Evolutionary conservation across 1,140 invertebrate genomes (phyloP).

Genomic region (Drosophila insularis): DNA sequence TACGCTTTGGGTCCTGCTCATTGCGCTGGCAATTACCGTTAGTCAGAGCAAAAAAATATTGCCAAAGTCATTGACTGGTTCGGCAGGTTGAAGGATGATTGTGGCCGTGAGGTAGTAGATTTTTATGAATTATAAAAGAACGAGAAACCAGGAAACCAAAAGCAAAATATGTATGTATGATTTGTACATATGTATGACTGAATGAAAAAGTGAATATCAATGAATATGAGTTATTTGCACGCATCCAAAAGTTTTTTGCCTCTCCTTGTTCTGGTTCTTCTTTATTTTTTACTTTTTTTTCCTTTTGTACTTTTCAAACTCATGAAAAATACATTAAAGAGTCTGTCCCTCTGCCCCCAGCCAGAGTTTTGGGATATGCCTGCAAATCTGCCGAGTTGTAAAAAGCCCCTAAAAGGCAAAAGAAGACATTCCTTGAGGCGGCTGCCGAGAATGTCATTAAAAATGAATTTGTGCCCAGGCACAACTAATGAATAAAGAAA

Average conservation of each 20-base stretch:
- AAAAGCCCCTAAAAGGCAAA: constrained; percentile 22
- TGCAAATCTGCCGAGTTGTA: constrained; percentile 40
- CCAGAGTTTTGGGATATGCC: neutral
- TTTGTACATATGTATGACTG: neutral
- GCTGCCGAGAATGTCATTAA: constrained; percentile 58
- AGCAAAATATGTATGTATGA: constrained; percentile 21
- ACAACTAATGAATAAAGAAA: constrained; percentile 78
- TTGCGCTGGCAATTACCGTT: constrained; percentile 62
- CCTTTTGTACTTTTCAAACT: constrained; percentile 64
- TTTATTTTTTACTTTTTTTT: neutral
- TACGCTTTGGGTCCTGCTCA: constrained; percentile 46
- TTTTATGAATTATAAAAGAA: constrained; percentile 70
- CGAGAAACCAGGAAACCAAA: constrained; percentile 6
- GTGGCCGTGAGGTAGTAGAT: constrained; percentile 4
- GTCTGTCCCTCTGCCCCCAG: constrained; percentile 11
- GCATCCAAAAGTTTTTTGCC: constrained; percentile 63
- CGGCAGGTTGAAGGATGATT: constrained; percentile 8
- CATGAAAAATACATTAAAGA: constrained; percentile 80
- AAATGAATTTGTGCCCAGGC: constrained; percentile 77
- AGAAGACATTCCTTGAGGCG: neutral
- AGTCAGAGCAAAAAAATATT: constrained; percentile 52
- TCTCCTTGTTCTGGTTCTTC: neutral
- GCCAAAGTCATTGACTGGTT: constrained; percentile 68
- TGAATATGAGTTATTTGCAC: constrained; percentile 78
- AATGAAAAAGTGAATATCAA: constrained; percentile 63